These are phyloP conservation scores for Deilephila elpenor DNA, from an alignment of 2,888 invertebrate genomes.

Conservation along the genomic window DNA sequence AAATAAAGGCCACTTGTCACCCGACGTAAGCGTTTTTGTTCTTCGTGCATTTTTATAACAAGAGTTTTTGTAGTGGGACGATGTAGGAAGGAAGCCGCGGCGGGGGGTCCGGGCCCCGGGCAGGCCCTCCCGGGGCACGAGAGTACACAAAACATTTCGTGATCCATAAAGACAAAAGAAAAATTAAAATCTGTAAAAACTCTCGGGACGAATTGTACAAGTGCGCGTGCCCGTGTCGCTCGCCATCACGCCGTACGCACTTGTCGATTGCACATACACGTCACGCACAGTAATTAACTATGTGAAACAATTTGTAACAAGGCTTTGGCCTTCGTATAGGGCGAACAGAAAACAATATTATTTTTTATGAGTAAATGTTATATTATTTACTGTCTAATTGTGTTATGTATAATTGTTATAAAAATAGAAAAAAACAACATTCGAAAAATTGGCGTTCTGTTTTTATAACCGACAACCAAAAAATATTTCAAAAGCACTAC, in stretches of 20 bases:
- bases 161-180: conserved; percentile 84
- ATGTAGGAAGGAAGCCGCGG: conserved; percentile 82
- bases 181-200: conserved; percentile 78
- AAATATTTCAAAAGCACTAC: background rate
- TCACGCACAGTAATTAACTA: background rate
- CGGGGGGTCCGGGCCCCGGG: conserved; percentile 70
- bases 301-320: background rate
- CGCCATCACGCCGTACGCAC: conserved; percentile 39
- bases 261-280: background rate
- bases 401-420: background rate
- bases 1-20: conserved; percentile 83
- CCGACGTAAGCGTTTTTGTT: conserved; percentile 80
- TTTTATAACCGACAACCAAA: background rate
- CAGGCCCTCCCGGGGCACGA: conserved; percentile 75
- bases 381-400: background rate
- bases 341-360: background rate
- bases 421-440: background rate
- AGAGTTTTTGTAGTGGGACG: conserved; percentile 78
- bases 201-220: conserved; percentile 63
- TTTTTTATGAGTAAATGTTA: background rate
- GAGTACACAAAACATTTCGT: conserved; percentile 83
- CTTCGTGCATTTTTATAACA: conserved; percentile 79
- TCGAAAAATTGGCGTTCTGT: background rate
- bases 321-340: too few relatives aligned
- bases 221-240: conserved; percentile 44